These are phyloP conservation scores for Trichogramma pretiosum DNA, from an alignment of 1,140 invertebrate species.

Conservation along the genomic window DNA sequence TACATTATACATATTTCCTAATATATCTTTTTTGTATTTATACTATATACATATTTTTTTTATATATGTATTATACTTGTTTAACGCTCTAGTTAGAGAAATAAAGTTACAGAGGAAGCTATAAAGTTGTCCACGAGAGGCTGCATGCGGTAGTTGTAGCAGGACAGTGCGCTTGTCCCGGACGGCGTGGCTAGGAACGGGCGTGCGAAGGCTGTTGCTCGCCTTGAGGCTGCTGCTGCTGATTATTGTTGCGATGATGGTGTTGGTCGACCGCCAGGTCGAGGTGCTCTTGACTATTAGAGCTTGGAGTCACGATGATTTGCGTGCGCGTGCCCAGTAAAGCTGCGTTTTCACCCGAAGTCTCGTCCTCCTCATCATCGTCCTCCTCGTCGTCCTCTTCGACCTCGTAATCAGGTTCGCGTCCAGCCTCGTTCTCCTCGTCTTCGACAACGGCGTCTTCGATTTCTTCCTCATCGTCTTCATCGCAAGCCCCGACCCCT, in stretches of 20 bases:
- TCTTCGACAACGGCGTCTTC: background rate
- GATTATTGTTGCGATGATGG: too few species aligned
- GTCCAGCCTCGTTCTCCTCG: background rate
- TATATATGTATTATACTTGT: too few species aligned
- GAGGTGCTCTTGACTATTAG: slow-evolving; percentile 25
- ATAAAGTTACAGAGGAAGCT: too few species aligned
- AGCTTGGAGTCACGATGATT: slow-evolving; percentile 28
- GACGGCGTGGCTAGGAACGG: slow-evolving; percentile 21
- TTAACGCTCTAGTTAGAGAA: too few species aligned
- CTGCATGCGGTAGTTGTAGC: background rate
- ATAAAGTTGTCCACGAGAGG: background rate
- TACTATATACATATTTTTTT: too few species aligned
- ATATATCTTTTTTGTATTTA: too few species aligned
- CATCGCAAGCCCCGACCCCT: background rate
- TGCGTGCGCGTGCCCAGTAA: slow-evolving; percentile 28
- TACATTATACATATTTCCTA: too few species aligned
- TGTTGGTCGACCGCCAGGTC: slow-evolving; percentile 11
- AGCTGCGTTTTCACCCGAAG: slow-evolving; percentile 33
- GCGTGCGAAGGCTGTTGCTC: slow-evolving; percentile 18
- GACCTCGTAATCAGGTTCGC: slow-evolving; percentile 8
- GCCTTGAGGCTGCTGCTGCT: too few species aligned
- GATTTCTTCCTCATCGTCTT: slow-evolving; percentile 3
- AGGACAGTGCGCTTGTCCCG: too few species aligned
- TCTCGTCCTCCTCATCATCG: slow-evolving; percentile 32
- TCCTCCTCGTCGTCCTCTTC: slow-evolving; percentile 19